Percentiles rank a stretch among this genome's conserved stretches.
phyloP scores from a whole-genome alignment of 35 echinoderm and acorn worm species.

The Ophioderma brevispina region DNA sequence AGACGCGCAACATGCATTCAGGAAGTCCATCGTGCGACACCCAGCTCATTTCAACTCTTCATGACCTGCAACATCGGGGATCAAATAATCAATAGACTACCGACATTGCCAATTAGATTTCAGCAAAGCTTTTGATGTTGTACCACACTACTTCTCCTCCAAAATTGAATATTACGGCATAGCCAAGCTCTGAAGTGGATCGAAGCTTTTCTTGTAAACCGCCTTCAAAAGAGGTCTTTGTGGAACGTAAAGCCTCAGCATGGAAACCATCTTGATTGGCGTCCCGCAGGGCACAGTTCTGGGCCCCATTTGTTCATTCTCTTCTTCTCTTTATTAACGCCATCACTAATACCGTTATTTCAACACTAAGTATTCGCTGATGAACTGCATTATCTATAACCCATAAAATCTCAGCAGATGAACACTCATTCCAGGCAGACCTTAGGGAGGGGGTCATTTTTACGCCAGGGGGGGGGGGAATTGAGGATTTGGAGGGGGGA shows the following conservation, averaged over 20 bases:
- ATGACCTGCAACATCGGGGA: slow-evolving; percentile 27
- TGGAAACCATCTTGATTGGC: slow-evolving; percentile 20
- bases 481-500: no score
- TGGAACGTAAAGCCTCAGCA: background rate
- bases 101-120: slow-evolving; percentile 46
- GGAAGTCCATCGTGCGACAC: slow-evolving; percentile 30
- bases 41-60: slow-evolving; percentile 35
- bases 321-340: slow-evolving; percentile 39
- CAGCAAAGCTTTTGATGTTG: slow-evolving; percentile 53
- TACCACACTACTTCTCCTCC: slow-evolving; percentile 51
- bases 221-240: slow-evolving; percentile 10
- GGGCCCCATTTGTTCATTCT: slow-evolving; percentile 10
- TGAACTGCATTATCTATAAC: slow-evolving; percentile 20
- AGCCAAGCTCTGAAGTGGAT: slow-evolving; percentile 31
- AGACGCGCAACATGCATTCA: background rate
- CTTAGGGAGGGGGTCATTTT: no score
- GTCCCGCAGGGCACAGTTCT: slow-evolving; percentile 41
- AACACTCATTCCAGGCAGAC: slow-evolving; percentile 14
- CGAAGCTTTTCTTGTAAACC: slow-evolving; percentile 16
- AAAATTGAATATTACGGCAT: slow-evolving; percentile 30
- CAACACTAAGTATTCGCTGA: slow-evolving; percentile 19
- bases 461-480: no score
- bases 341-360: background rate
- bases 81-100: slow-evolving; percentile 10
- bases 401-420: slow-evolving; percentile 15